Evolutionary conservation across 1,140 invertebrate genomes (phyloP), one percentile per base, ranked within the genome.

Genomic region (Drosophila tristis): DNA sequence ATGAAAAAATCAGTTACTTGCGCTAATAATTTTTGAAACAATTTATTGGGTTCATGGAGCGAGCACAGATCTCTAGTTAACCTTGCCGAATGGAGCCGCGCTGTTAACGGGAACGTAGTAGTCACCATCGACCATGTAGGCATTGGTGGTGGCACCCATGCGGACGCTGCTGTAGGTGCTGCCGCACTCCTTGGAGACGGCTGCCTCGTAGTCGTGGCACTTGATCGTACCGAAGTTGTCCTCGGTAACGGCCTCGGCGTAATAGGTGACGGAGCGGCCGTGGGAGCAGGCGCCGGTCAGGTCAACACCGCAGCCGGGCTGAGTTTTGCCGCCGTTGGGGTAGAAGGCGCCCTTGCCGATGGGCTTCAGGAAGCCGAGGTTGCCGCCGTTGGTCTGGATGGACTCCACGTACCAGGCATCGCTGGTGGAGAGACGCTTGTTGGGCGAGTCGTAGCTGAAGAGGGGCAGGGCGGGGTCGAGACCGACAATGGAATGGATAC

Each of bases 311-410:
- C 94, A 95, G 5, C 94, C 95, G 1, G 94, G 94, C 78, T 95
- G 95, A 0, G 3, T 56, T 9, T 71, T 79, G 2, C 93, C 93
- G 7, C 92, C 91, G 53, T 94, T 93, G 5, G 93, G 93, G 57
- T 92, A 94, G 77, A 94, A 94, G 39, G 93, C 93, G 4, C 91
- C 87, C 51, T 92, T 81, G 39, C 93, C 93, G 0, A 93, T 70
- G 6, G 92, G 90, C 26, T 93, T 92, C 15, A 92, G 16, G 72
- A 93, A 93, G 6, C 94, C 94, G 4, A 94, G 77, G 8, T 81
- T 55, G 47, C 93, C 93, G 20, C 91, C 93, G 61, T 94, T 93
- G 8, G 94, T 94, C 64, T 95, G 95, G 45, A 95, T 94, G 0
- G 80, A 85, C 66, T 92, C 90, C 0, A 91, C 90, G 50, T 91